Percentiles rank a stretch among this genome's conserved stretches.
Conservation (phyloP, 2,888 invertebrate genomes). For the Eudasyphora cyanicolor region DNA sequence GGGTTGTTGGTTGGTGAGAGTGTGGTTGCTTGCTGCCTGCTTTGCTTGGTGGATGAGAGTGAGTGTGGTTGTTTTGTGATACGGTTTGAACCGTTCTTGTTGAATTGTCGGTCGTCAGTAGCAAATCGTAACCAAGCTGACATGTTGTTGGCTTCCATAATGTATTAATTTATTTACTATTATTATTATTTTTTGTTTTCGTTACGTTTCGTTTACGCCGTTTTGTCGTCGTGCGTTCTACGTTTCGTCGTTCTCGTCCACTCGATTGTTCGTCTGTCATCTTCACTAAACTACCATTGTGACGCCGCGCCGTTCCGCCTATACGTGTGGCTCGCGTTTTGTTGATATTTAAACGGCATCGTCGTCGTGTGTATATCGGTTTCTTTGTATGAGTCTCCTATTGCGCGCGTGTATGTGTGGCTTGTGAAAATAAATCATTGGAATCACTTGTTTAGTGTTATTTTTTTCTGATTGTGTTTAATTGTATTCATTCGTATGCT, state of each 20-base stretch:
- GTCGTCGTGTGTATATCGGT: not conserved
- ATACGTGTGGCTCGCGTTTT: conserved; percentile 34
- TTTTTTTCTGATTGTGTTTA: conserved; percentile 33
- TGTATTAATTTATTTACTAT: conserved; percentile 30
- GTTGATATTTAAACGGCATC: conserved; percentile 39
- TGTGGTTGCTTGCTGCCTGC: not conserved
- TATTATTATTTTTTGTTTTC: conserved; percentile 45
- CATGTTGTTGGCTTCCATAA: conserved; percentile 42
- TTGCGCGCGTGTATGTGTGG: conserved; percentile 24
- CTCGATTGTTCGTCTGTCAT: conserved; percentile 27
- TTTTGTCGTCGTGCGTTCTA: not conserved
- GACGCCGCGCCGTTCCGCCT: conserved; percentile 14
- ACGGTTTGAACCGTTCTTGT: conserved; percentile 44
- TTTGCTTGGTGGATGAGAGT: conserved; percentile 9
- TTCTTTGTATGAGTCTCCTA: conserved; percentile 10
- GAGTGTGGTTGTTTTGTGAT: not conserved
- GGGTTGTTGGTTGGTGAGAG: not conserved
- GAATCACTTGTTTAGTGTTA: conserved; percentile 39
- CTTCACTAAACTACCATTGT: conserved; percentile 4
- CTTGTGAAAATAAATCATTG: conserved; percentile 36
- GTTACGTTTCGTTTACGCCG: conserved; percentile 43
- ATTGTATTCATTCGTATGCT: conserved; percentile 40
- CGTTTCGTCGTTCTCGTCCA: not conserved
- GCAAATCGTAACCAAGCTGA: conserved; percentile 49
- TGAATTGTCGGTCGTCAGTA: conserved; percentile 49